Conservation (phyloP, 2,888 invertebrate genomes). For the Stenoptilia bipunctidactyla region DNA sequence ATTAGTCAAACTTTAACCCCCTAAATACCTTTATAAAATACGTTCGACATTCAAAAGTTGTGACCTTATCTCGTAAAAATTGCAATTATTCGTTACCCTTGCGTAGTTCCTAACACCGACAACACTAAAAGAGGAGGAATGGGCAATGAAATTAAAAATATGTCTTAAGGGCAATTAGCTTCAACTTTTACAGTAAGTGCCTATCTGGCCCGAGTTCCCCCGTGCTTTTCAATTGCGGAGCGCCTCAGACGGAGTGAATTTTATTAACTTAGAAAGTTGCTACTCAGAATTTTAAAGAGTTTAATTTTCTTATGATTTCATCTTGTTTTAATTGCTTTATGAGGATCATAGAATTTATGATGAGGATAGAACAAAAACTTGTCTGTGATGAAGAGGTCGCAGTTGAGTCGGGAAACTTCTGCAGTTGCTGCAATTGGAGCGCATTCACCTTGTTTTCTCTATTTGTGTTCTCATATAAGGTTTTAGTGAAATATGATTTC, state of each 20-base stretch:
- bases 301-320: conserved; percentile 25
- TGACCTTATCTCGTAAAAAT: conserved; percentile 68
- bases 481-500: too few species aligned
- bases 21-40: conserved; percentile 43
- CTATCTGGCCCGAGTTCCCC: conserved; percentile 60
- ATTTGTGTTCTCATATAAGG: too few species aligned
- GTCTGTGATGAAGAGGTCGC: neutral
- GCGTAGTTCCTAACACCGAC: conserved; percentile 54
- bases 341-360: neutral
- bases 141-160: conserved; percentile 73
- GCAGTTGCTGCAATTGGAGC: too few species aligned
- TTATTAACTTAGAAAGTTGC: conserved; percentile 58
- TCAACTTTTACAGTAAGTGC: conserved; percentile 70
- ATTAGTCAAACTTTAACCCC: conserved; percentile 8
- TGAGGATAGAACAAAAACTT: neutral
- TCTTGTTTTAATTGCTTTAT: neutral
- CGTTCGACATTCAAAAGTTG: conserved; percentile 62
- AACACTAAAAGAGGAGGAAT: conserved; percentile 58
- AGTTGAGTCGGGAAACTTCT: too few species aligned
- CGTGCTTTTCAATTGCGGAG: conserved; percentile 68
- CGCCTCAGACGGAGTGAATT: conserved; percentile 54
- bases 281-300: conserved; percentile 44
- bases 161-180: conserved; percentile 74
- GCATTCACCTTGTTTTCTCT: too few species aligned
- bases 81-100: conserved; percentile 63